These are phyloP conservation scores for Leptinotarsa defecta DNA, from an alignment of 1,140 invertebrate genomes.

Conservation along the genomic window DNA sequence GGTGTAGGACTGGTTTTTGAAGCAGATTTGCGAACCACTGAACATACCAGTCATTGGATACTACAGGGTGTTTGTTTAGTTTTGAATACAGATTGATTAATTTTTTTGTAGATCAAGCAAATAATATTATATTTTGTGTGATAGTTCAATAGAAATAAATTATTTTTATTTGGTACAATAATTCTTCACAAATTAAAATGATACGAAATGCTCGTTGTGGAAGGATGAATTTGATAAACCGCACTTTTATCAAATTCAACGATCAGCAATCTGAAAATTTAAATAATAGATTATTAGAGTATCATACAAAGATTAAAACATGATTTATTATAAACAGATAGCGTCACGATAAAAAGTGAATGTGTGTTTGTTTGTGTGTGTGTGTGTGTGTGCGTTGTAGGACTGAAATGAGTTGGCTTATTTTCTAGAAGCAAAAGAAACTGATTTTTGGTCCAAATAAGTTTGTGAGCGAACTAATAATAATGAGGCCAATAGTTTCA, in stretches of 20 bases:
- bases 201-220: constrained; percentile 14
- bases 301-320: no score
- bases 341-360: no score
- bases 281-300: no score
- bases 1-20: constrained; percentile 89
- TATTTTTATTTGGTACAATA: constrained; percentile 44
- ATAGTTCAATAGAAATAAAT: constrained; percentile 35
- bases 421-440: no score
- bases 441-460: no score
- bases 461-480: no score
- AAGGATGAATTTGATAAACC: constrained; percentile 43
- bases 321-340: no score
- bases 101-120: neutral
- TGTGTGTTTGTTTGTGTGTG: no score
- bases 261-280: neutral
- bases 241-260: constrained; percentile 37
- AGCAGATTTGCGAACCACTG: constrained; percentile 77
- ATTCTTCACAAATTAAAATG: constrained; percentile 27
- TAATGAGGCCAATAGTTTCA: no score
- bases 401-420: no score
- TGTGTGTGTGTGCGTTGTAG: no score
- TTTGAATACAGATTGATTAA: constrained; percentile 73
- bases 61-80: constrained; percentile 85
- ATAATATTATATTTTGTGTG: neutral
- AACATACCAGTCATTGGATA: constrained; percentile 85